Evolutionary conservation across 2,888 invertebrate genomes (phyloP).

Genomic region (Noctua pronuba): DNA sequence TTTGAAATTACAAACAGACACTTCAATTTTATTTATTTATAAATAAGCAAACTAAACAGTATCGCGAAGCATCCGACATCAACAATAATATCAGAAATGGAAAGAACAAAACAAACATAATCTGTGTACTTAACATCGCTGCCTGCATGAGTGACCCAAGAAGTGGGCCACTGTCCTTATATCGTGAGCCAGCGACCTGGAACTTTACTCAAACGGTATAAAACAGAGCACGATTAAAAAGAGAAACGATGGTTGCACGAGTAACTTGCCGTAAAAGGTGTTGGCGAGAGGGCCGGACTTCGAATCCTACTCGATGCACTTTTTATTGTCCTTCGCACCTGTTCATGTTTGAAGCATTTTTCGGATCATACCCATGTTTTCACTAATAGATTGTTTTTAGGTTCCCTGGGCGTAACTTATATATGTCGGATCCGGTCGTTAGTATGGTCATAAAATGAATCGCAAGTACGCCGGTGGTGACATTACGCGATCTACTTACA

Average conservation of each 20-base stretch:
- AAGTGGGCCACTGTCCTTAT: slow-evolving; percentile 30
- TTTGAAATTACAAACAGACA: too few relatives aligned
- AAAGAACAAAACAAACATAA: slow-evolving; percentile 24
- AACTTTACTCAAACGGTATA: slow-evolving; percentile 17
- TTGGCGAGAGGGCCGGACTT: neutral
- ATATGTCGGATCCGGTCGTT: too few relatives aligned
- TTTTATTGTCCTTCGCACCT: neutral
- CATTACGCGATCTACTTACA: too few relatives aligned
- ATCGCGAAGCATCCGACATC: neutral
- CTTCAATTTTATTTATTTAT: neutral
- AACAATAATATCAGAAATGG: neutral
- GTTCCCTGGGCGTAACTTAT: too few relatives aligned
- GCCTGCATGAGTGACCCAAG: slow-evolving; percentile 19
- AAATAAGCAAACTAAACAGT: neutral
- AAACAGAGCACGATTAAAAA: slow-evolving; percentile 19
- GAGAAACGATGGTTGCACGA: neutral
- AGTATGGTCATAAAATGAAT: too few relatives aligned
- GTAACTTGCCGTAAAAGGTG: neutral
- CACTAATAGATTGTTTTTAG: too few relatives aligned
- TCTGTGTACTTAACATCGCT: neutral
- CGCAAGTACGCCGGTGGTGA: too few relatives aligned
- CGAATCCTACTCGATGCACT: neutral
- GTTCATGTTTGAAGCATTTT: neutral
- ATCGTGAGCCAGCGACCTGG: slow-evolving; percentile 39
- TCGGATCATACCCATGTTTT: neutral